These are phyloP conservation scores for Phycodurus eques DNA, from an alignment of 2,113 vertebrate genomes.

Conservation along the genomic window DNA sequence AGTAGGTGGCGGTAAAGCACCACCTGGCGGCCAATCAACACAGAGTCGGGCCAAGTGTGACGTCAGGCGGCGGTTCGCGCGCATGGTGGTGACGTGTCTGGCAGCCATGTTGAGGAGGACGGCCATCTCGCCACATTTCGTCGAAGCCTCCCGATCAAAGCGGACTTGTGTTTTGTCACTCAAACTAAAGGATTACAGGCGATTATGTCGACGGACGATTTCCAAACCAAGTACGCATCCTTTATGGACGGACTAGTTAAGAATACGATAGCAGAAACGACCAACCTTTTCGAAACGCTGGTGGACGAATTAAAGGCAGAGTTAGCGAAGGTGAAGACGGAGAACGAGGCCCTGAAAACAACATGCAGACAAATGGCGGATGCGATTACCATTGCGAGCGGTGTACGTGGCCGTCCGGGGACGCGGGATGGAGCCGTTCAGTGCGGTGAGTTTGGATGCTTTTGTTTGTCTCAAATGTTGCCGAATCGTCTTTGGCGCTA, in stretches of 20 bases:
- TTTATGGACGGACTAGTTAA: slow-evolving; percentile 68
- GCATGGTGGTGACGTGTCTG: slow-evolving; percentile 8
- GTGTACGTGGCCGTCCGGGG: background rate
- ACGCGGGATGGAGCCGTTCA: slow-evolving; percentile 64
- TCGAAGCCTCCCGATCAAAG: background rate
- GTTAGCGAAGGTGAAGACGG: slow-evolving; percentile 55
- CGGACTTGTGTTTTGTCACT: accelerated
- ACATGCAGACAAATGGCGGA: slow-evolving; percentile 45
- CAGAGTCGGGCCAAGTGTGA: slow-evolving; percentile 32
- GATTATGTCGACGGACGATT: slow-evolving; percentile 58
- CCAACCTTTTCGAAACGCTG: slow-evolving; percentile 70
- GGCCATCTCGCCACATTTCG: background rate
- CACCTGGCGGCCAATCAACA: background rate
- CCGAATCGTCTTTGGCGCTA: too few relatives aligned
- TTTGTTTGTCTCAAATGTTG: background rate
- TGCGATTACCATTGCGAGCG: background rate
- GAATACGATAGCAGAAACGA: slow-evolving; percentile 63
- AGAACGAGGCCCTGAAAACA: slow-evolving; percentile 61
- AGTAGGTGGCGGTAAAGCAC: background rate
- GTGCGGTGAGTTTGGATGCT: slow-evolving; percentile 59
- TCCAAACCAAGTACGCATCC: slow-evolving; percentile 60
- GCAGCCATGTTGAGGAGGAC: slow-evolving; percentile 42
- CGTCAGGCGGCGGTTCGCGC: background rate
- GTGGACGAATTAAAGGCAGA: slow-evolving; percentile 66
- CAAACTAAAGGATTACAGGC: background rate